Conservation (phyloP, 2,797 vertebrate genomes). For the Gymnocypris eckloni region DNA sequence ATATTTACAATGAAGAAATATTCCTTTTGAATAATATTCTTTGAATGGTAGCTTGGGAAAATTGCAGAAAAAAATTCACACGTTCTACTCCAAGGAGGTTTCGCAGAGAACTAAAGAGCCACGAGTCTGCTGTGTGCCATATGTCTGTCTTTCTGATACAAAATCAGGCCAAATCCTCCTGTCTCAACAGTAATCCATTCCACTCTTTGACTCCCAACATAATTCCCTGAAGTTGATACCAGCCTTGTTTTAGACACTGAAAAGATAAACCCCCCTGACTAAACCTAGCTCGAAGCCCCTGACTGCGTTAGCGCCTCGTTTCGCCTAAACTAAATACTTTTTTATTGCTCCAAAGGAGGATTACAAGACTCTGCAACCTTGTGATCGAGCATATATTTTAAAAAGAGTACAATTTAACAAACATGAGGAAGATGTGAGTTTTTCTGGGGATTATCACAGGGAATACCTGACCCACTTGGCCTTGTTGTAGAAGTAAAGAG, state of each 20-base stretch:
- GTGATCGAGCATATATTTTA: conserved; percentile 28
- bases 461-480: conserved; percentile 13
- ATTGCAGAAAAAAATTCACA: conserved; percentile 8
- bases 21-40: neutral
- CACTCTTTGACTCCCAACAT: conserved; percentile 40
- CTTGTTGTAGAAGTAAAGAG: conserved; percentile 21
- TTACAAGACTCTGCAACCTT: conserved; percentile 40
- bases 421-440: conserved; percentile 26
- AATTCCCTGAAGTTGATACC: conserved; percentile 45
- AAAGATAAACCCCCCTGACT: conserved; percentile 49
- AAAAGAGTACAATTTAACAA: conserved; percentile 36
- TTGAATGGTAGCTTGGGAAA: neutral
- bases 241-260: conserved; percentile 30
- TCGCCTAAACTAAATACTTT: conserved; percentile 21
- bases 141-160: conserved; percentile 36
- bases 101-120: conserved; percentile 24
- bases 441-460: conserved; percentile 26
- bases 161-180: conserved; percentile 47
- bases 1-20: neutral
- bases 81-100: conserved; percentile 12
- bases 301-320: conserved; percentile 13
- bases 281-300: conserved; percentile 39
- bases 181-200: conserved; percentile 41
- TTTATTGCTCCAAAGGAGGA: conserved; percentile 42
- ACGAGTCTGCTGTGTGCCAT: conserved; percentile 42